Conservation (phyloP, 1,140 invertebrate genomes). For the Agrypnia vestita region DNA sequence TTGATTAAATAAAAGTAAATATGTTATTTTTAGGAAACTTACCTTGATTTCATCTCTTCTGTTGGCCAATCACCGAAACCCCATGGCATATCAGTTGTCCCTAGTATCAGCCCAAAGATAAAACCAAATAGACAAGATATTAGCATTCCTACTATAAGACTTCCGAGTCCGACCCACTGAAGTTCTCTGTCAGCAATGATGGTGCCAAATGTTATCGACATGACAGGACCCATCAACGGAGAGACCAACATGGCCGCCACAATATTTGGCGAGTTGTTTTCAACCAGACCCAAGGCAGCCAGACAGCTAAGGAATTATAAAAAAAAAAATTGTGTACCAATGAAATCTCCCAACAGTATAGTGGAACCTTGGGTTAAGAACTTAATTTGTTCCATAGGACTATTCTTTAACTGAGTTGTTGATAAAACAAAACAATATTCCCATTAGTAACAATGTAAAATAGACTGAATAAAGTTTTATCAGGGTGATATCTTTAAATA, state of each 20-base stretch:
- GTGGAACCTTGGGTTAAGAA: too few species aligned
- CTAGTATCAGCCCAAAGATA: conserved; percentile 84
- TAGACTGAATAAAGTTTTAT: too few species aligned
- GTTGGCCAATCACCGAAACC: conserved; percentile 86
- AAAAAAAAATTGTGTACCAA: not conserved
- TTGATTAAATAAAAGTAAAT: not conserved
- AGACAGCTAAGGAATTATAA: conserved; percentile 67
- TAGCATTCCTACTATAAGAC: conserved; percentile 80
- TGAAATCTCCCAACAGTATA: not conserved
- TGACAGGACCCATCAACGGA: conserved; percentile 90
- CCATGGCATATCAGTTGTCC: conserved; percentile 84
- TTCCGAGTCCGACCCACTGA: conserved; percentile 78
- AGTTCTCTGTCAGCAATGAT: conserved; percentile 82
- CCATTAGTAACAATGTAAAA: too few species aligned
- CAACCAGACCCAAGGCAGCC: conserved; percentile 75
- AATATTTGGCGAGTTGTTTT: conserved; percentile 83
- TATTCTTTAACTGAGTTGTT: too few species aligned
- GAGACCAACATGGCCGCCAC: conserved; percentile 92
- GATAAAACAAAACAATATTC: too few species aligned
- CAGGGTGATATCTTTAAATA: too few species aligned
- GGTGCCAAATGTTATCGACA: conserved; percentile 88
- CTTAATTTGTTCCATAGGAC: too few species aligned
- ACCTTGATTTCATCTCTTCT: conserved; percentile 86
- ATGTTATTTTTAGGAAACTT: conserved; percentile 48
- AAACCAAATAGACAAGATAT: conserved; percentile 85